Base-by-base conservation (phyloP, 1,140 invertebrate species). In the Chironomus striatipennis region DNA sequence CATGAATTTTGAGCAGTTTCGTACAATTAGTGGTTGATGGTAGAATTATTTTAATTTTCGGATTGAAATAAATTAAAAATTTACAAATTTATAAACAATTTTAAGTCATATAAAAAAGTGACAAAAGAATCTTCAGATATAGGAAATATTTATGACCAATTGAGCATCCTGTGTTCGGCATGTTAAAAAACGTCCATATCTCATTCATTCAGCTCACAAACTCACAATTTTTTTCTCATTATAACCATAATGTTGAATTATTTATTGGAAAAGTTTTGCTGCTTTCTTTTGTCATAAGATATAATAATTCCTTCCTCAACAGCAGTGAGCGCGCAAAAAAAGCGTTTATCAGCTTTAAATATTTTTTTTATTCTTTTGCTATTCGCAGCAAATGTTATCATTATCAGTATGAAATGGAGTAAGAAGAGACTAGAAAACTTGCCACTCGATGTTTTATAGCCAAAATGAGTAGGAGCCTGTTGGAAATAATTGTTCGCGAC, bases 201-300 rank as follows among this genome's bases (percentile, higher is more conserved):
- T 34, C 24, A 34, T 34, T 34, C 24, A 34, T 34, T 34, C 24
- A 34, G 5, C 24, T 34, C 24, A 57, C 47, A 57, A 5, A 57
- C 47, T 12, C 24, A 34, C 24, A 34, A 34, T 57, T 57, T 57
- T 15, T 57, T 57, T 57, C 47, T 57, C 47, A 57, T 57, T 57
- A 57, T n/a, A 57, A 57, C 24, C 24, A 34, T 34, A 34, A 34
- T 34, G 24, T 34, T 34, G 12, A 57, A 57, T 57, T 57, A 57
- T 57, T 57, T 57, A 57, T 57, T 57, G n/a, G 47, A 57, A 57
- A 57, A 57, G 47, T 57, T 57, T 57, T 57, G 47, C 10, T 57
- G 24, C 24, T 34, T 34, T 34, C 5, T 34, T 34, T 4, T 57
- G 47, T 57, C 47, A 57, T n/a, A 57, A 57, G 12, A 57, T 5